A percentile compares a stretch with the other conserved stretches of the same genome.
phyloP scores from a whole-genome alignment of 2,113 vertebrate genomes.

The Tiliqua scincoides region DNA sequence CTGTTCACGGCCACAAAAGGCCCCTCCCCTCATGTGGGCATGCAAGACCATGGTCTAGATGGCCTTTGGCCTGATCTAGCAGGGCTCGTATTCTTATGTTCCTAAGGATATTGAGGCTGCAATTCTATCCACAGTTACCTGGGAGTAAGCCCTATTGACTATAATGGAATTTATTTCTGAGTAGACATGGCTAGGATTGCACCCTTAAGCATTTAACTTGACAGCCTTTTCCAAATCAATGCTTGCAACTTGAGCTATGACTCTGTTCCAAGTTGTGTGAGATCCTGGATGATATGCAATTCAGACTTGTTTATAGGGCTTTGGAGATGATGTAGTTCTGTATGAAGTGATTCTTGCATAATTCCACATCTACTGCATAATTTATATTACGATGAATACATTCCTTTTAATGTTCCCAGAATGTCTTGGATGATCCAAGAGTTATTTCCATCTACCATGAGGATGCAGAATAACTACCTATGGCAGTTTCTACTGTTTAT shows the following conservation, averaged over 20 bases:
- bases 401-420: slow-evolving; percentile 2
- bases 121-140: too few species aligned
- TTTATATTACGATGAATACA: slow-evolving; percentile 13
- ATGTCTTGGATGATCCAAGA: background rate
- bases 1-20: background rate
- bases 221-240: slow-evolving; percentile 21
- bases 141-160: too few species aligned
- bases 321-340: background rate
- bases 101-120: too few species aligned
- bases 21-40: background rate
- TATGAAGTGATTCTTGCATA: background rate
- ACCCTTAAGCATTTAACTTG: slow-evolving; percentile 38
- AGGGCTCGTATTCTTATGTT: too few species aligned
- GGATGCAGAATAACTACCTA: background rate
- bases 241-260: background rate
- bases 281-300: background rate
- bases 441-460: slow-evolving; percentile 1
- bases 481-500: background rate
- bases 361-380: background rate
- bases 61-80: too few species aligned
- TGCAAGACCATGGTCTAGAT: background rate
- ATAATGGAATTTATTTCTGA: too few species aligned
- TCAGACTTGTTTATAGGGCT: background rate
- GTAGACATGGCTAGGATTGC: too few species aligned
- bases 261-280: background rate